phyloP scores from a whole-genome alignment of 2,113 vertebrate species.

The Stigmatopora argus region DNA sequence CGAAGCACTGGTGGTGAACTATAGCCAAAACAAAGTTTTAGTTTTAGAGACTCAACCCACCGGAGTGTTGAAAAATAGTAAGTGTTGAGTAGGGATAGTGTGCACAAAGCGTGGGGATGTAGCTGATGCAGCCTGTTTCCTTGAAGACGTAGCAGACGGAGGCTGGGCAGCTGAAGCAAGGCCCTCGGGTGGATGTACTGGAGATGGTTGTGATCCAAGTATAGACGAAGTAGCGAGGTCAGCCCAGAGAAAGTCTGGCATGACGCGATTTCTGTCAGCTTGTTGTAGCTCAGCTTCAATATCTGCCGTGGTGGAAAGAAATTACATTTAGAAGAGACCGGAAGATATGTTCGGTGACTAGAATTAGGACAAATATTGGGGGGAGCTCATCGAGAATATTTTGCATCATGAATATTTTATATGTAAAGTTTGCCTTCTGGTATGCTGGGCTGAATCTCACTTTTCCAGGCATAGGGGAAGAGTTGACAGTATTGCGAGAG shows the following conservation, averaged over 20 bases:
- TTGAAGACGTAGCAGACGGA: slow-evolving; percentile 85
- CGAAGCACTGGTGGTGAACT: too few species aligned
- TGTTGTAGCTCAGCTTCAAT: slow-evolving; percentile 95
- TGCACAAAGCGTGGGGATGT: slow-evolving; percentile 81
- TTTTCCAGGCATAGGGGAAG: slow-evolving; percentile 21
- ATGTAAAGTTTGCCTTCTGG: neutral
- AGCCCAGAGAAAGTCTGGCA: slow-evolving; percentile 78
- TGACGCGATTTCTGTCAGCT: slow-evolving; percentile 77
- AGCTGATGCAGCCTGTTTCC: slow-evolving; percentile 84
- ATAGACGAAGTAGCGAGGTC: slow-evolving; percentile 75
- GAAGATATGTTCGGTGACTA: slow-evolving; percentile 23
- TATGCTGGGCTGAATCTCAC: neutral
- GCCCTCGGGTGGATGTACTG: slow-evolving; percentile 85
- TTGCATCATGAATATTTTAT: neutral
- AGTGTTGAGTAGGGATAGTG: slow-evolving; percentile 76
- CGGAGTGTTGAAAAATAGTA: slow-evolving; percentile 83
- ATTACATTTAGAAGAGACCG: neutral
- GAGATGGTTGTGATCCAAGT: slow-evolving; percentile 89
- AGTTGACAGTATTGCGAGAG: slow-evolving; percentile 27
- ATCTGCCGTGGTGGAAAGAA: slow-evolving; percentile 67
- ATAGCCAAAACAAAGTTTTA: neutral
- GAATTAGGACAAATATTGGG: slow-evolving; percentile 26
- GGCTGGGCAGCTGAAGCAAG: slow-evolving; percentile 78
- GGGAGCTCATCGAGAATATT: neutral
- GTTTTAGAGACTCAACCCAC: slow-evolving; percentile 10